Base-by-base conservation (phyloP, 2,797 vertebrate species). In the Myotis planiceps region DNA sequence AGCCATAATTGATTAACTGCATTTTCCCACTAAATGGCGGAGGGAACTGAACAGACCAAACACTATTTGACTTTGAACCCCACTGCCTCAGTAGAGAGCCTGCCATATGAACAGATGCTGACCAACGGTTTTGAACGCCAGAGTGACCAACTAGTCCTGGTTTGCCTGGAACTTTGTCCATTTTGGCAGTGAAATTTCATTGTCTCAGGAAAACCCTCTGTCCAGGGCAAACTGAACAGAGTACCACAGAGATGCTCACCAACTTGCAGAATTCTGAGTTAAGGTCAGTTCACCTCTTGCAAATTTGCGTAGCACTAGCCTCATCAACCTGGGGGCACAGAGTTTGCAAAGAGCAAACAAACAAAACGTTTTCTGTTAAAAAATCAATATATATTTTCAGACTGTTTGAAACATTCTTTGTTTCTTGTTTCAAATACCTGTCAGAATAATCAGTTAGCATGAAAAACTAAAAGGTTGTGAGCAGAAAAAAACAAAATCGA, bases 381-480 rank as follows among this genome's bases (percentile, higher is more conserved):
- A 96, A 58, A 74, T 8, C 5, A 55, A 78, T 25, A 6, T 88
- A 68, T 63, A 76, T 95, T 95, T 34, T 81, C 86, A 51, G 12
- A 55, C 21, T 65, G 4, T 68, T 90, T 78, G 78, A 53, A 42
- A 76, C 87, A 60, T 53, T 29, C 53, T 87, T 92, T 92, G 4
- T 37, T 71, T 85, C 45, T 84, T 72, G 74, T 66, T 88, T 83
- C 53, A 81, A 90, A 88, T 94, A 85, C 32, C 76, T 92, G 72
- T 93, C 60, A 83, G 55, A 94, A 88, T 91, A 96, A 81, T 89
- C 53, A 58, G 34, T 55, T 68, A 83, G 84, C 75, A 69, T 39
- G 76, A 83, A 94, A 90, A 53, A 65, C 34, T 74, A 63, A 88
- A 88, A 84, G 65, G 3, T 47, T 29, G 16, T 75, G 42, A 87